Percentiles rank a stretch among this genome's conserved stretches.
Evolutionary conservation across 2,113 vertebrate genomes (phyloP).

Genomic region (Arizona elegans): DNA sequence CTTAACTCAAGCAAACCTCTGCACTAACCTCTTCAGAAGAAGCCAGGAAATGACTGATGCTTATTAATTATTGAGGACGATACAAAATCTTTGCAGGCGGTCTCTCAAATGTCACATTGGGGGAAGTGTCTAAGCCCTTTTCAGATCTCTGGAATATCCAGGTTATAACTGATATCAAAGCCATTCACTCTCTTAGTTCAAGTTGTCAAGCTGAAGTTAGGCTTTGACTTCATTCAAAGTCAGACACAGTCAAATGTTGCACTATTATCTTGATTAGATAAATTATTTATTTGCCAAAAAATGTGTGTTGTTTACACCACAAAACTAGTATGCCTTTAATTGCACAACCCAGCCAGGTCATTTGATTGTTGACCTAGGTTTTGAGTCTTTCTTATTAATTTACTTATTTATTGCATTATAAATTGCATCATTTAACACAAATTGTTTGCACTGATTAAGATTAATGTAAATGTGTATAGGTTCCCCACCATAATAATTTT

Average conservation of each 20-base stretch:
- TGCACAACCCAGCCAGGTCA: not conserved
- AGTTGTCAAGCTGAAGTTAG: not conserved
- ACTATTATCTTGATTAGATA: not conserved
- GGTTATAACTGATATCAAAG: not conserved
- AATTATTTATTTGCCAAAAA: not conserved
- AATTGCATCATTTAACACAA: slow-evolving; percentile 21
- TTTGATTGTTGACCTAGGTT: slow-evolving; percentile 4
- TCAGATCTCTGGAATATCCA: not conserved
- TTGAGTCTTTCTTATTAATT: slow-evolving; percentile 28
- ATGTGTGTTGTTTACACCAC: not conserved
- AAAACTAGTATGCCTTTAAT: not conserved
- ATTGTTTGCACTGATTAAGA: slow-evolving; percentile 28
- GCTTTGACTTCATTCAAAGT: not conserved
- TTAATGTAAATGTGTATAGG: slow-evolving; percentile 28
- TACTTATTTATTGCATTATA: slow-evolving; percentile 15
- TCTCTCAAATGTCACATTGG: not conserved
- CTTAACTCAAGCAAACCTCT: slow-evolving; percentile 39
- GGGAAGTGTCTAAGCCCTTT: not conserved
- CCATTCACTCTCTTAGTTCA: not conserved
- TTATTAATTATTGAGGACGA: slow-evolving; percentile 21
- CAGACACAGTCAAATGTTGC: not conserved
- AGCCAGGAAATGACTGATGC: slow-evolving; percentile 33
- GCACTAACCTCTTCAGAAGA: slow-evolving; percentile 41
- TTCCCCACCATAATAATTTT: slow-evolving; percentile 20
- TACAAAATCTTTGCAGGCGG: slow-evolving; percentile 33